Base-by-base conservation (phyloP, 2,797 vertebrate genomes). In the Buphagus erythrorhynchus region DNA sequence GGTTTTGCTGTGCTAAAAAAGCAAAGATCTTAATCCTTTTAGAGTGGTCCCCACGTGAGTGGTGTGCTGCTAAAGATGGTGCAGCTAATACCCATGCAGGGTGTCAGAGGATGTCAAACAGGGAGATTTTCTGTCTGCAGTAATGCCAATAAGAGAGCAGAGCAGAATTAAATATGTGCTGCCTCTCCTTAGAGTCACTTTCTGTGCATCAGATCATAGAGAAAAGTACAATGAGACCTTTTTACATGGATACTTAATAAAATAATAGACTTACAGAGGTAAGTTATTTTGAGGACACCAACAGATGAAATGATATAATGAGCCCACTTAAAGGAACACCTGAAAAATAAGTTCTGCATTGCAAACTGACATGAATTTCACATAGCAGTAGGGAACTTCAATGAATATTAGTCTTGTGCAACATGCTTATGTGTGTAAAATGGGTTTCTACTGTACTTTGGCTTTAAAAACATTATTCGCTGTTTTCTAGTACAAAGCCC, bases 401-500 rank as follows among this genome's bases (percentile, higher is more conserved):
- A n/a, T 43, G 43, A 77, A 48, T 73, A 79, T 86, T 87, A 86
- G 58, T 90, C 96, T 74, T 89, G 48, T 86, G 76, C 81, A 96
- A 81, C n/a, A 49, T 90, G 72, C 85, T 93, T 96, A 76, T 88
- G 40, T 91, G 54, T 86, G 79, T 95, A 84, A 69, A 95, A 94
- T 71, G 57, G 58, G 26, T 93, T 97, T 97, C 96, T 93, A 95
- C 91, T 96, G 81, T 95, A 95, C 33, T 89, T 91, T 85, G 93
- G 78, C 72, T 97, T 97, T 96, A 94, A 93, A 95, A 92, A 88
- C 96, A 68, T 85, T 72, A 86, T 88, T 95, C 93, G 69, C 66
- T 86, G 63, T 90, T 98, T 96, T 93, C 77, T 90, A 86, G 94
- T 94, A 98, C 95, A 98, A 98, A 98, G 94, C 80, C 97, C 88